Evolutionary conservation across 2,797 vertebrate genomes (phyloP), one percentile per base, ranked within the genome.

Genomic region (Fringilla coelebs): DNA sequence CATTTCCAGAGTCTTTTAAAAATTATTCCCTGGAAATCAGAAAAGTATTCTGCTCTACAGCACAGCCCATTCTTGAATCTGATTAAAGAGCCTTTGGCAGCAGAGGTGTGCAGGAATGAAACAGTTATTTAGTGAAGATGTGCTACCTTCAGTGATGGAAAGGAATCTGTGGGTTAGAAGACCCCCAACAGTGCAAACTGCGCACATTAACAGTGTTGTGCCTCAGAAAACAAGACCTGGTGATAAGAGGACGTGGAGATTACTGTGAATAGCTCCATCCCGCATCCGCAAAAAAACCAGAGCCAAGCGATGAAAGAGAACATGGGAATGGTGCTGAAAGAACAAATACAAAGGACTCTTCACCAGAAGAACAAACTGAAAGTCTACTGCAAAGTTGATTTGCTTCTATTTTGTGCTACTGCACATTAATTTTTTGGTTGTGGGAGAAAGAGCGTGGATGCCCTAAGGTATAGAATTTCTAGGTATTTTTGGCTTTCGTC

Each of bases 311-410:
- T 97, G 96, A 95, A 85, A 88, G 78, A 96, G 75, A 91, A 89
- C 52, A 93, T 96, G 97, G 87, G 48, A 93, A 97, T 98, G 97
- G 89, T 46, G 90, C 51, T 79, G 92, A 86, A 90, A 52, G 96
- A 92, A 97, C 93, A 74, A 96, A 97, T 95, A 96, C 91, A 97
- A 97, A 98, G 97, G 97, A 98, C 97, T 98, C 98, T 98, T 98
- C 98, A 98, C 98, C 98, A 97, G 97, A 98, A 98, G 97, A 98
- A 97, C 98, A 98, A 98, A 98, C 97, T 98, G 98, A 98, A 98
- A 97, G 96, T 98, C 94, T 94, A 93, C 17, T 92, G 89, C 81
- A 97, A 97, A 94, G 85, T 11, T 86, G 19, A 83, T 86, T 81
- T 66, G 60, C 45, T 95, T 77, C 79, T 63, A 68, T 92, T 75